Evolutionary conservation across 2,113 vertebrate genomes (phyloP), one percentile per base, ranked within the genome.

Genomic region (Saccopteryx leptura): DNA sequence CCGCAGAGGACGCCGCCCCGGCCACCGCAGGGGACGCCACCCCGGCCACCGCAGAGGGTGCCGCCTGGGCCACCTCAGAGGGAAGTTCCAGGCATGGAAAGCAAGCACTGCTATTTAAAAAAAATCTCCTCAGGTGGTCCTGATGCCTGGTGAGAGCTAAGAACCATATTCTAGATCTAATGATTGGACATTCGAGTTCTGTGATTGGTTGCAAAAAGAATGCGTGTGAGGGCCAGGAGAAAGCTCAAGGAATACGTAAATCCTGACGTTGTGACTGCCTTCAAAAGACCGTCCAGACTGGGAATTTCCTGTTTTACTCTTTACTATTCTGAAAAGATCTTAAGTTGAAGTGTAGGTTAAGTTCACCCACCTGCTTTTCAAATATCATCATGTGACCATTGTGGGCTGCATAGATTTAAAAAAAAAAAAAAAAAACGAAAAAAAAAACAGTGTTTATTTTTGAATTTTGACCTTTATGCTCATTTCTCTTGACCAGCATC

Each of bases 341-440:
- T 31, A 9, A 60, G 4, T 60, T 63, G 14, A 24, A 31, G 14
- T 0, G 1, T n/a, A 48, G 26, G 14, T n/a, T 12, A 28, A 80
- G 4, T 48, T 54, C 4, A 2, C 33, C 50, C 26, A 0, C 31
- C 50, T 28, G 0, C 24, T 31, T 72, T 58, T n/a, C 78, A 18
- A 3, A 14, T 21, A 4, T 7, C 48, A 17, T 8, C 18, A 2
- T 7, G 19, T 33, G 23, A 9, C 48, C 23, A 2, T 1, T 7
- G 21, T 46, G 50, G 31, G 56, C 5, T 78, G 39, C 4, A 19
- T 4, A 24, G 46, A 54, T 4, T 33, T n/a, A n/a, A 1, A 13
- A 56, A 12, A 6, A 14, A 31, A 3, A n/a, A n/a, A n/a, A n/a
- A n/a, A n/a, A n/a, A n/a, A 39, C 39, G 39, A 31, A 3, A 1